phyloP scores from a whole-genome alignment of 2,797 vertebrate species.

The Cyprinella venusta region DNA sequence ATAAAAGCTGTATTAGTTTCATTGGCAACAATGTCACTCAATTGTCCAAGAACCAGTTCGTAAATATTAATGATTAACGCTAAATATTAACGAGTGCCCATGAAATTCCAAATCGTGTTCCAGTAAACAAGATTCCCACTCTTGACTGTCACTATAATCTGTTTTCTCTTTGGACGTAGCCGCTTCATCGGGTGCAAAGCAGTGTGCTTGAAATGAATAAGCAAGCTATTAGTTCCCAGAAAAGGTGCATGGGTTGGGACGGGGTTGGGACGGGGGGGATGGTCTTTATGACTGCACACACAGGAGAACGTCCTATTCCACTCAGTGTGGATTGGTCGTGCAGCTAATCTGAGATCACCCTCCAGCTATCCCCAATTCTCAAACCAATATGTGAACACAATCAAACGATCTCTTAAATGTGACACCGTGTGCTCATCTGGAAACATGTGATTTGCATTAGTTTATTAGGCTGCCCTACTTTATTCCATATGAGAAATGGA shows the following conservation, averaged over 20 bases:
- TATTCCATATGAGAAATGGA: constrained; percentile 40
- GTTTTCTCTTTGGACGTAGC: background rate
- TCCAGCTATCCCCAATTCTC: constrained; percentile 47
- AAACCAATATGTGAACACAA: constrained; percentile 48
- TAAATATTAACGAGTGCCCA: background rate
- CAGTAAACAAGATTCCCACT: constrained; percentile 17
- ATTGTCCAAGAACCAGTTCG: background rate
- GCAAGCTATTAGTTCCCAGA: constrained; percentile 30
- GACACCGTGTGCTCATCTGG: constrained; percentile 39
- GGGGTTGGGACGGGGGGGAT: background rate
- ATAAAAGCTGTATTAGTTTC: background rate
- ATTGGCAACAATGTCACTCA: background rate
- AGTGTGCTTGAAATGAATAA: constrained; percentile 18
- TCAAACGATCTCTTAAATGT: constrained; percentile 50
- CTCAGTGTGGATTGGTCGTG: background rate
- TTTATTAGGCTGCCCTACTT: constrained; percentile 53
- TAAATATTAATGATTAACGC: background rate
- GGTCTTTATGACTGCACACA: constrained; percentile 22
- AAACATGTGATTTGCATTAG: constrained; percentile 54
- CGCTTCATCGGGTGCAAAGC: background rate
- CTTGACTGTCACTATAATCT: constrained; percentile 12
- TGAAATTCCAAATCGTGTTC: background rate
- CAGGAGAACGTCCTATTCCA: background rate
- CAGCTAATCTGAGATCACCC: constrained; percentile 45
- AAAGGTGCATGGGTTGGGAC: background rate